A percentile compares a stretch with the other conserved stretches of the same genome.
phyloP scores from a whole-genome alignment of 2,113 vertebrate species.

The Pangasianodon gigas region DNA sequence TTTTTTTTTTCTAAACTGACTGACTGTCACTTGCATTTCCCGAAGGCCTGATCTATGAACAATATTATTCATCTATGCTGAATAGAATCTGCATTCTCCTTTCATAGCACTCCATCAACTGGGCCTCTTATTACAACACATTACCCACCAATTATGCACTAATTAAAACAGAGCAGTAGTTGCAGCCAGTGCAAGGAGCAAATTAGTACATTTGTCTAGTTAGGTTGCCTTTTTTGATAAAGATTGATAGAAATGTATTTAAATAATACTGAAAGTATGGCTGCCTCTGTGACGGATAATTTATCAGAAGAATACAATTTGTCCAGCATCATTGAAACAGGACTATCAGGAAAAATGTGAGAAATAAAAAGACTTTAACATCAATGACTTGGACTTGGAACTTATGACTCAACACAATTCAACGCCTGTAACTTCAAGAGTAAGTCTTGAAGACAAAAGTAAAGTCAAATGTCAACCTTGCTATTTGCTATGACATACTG shows the following conservation, averaged over 20 bases:
- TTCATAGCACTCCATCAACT: constrained; percentile 56
- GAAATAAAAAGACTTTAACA: not conserved
- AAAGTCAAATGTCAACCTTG: not conserved
- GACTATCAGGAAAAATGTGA: not conserved
- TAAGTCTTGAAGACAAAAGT: not conserved
- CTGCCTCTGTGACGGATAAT: not conserved
- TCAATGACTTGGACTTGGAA: not conserved
- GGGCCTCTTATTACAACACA: constrained; percentile 61
- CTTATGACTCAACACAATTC: not conserved
- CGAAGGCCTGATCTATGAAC: constrained; percentile 63
- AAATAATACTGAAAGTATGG: constrained; percentile 49
- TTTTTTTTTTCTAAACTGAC: constrained; percentile 55
- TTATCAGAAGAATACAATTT: constrained; percentile 28
- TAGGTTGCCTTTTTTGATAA: constrained; percentile 47
- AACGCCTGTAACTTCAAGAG: not conserved
- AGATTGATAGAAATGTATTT: constrained; percentile 56
- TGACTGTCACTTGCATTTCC: constrained; percentile 45
- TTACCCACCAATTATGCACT: constrained; percentile 69
- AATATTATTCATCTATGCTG: constrained; percentile 62
- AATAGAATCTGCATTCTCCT: constrained; percentile 57
- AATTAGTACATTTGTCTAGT: constrained; percentile 63
- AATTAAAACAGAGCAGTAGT: constrained; percentile 68
- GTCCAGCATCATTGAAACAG: not conserved
- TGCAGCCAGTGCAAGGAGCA: constrained; percentile 55
- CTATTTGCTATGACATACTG: not conserved